These are phyloP conservation scores for Notothenia rossii DNA, from an alignment of 2,113 vertebrate genomes.

Conservation along the genomic window DNA sequence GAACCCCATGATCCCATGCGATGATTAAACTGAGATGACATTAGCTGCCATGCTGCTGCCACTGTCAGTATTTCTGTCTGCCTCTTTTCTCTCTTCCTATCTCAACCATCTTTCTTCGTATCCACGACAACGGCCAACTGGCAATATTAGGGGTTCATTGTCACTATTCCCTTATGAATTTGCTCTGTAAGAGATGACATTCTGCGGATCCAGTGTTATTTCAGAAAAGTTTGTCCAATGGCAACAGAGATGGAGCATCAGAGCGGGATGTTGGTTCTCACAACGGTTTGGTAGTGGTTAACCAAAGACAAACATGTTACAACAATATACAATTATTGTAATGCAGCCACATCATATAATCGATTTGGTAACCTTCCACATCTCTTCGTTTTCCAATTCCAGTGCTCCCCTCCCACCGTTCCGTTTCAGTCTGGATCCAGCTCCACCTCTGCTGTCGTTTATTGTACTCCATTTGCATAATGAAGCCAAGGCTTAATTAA, in stretches of 20 bases:
- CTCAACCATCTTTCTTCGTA: constrained; percentile 66
- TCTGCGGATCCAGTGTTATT: constrained; percentile 65
- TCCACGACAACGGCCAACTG: constrained; percentile 76
- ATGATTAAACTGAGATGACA: constrained; percentile 86
- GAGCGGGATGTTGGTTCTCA: constrained; percentile 29
- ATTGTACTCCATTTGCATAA: constrained; percentile 85
- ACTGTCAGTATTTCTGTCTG: constrained; percentile 76
- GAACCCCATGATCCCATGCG: constrained; percentile 82
- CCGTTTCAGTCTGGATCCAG: constrained; percentile 68
- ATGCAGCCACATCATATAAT: constrained; percentile 38
- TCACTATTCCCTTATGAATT: constrained; percentile 71
- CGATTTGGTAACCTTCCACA: constrained; percentile 59
- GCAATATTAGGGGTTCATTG: constrained; percentile 75
- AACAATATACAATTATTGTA: constrained; percentile 51
- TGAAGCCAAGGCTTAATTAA: constrained; percentile 83
- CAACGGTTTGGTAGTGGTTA: constrained; percentile 3
- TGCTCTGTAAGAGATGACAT: constrained; percentile 62
- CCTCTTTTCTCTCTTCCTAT: constrained; percentile 66
- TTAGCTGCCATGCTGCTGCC: constrained; percentile 79
- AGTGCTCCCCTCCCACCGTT: constrained; percentile 63
- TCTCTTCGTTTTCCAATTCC: constrained; percentile 68
- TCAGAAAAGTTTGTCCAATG: constrained; percentile 52
- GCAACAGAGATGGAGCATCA: constrained; percentile 32
- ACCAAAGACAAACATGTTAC: constrained; percentile 33
- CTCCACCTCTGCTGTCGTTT: constrained; percentile 81